phyloP scores from a whole-genome alignment of 1,140 invertebrate genomes.

The Dysdera silvatica region DNA sequence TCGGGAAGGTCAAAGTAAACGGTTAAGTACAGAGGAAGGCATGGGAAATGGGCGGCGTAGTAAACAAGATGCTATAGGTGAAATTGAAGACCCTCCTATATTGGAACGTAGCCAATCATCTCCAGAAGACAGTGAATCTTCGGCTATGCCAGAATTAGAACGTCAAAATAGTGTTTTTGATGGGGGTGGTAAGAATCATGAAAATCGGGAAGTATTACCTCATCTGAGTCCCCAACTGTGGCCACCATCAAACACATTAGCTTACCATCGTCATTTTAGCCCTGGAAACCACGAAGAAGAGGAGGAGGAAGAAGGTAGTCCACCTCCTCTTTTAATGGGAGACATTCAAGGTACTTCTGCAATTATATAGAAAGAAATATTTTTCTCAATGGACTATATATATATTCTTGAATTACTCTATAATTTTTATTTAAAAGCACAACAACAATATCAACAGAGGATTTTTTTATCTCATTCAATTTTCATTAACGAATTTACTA shows the following conservation, averaged over 20 bases:
- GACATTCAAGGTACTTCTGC: constrained; percentile 9
- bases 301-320: neutral
- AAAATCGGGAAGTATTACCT: constrained; percentile 10
- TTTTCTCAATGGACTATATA: too few species aligned
- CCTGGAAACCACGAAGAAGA: neutral
- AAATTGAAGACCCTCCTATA: neutral
- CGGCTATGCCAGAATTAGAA: constrained; percentile 18
- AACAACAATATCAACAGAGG: too few species aligned
- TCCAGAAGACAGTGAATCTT: constrained; percentile 4
- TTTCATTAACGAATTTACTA: too few species aligned
- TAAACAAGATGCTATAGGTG: neutral
- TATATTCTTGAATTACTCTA: too few species aligned
- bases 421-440: too few species aligned
- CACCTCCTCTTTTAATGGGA: constrained; percentile 25
- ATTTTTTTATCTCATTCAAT: too few species aligned
- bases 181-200: constrained; percentile 5
- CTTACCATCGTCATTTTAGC: constrained; percentile 15
- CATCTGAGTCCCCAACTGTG: constrained; percentile 28
- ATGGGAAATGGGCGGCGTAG: too few species aligned
- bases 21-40: too few species aligned
- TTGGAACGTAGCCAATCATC: neutral
- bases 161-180: constrained; percentile 27
- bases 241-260: constrained; percentile 19
- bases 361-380: too few species aligned
- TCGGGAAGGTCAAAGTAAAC: neutral